Evolutionary conservation across 2,888 invertebrate species (phyloP).

Genomic region (Agrotis puta): DNA sequence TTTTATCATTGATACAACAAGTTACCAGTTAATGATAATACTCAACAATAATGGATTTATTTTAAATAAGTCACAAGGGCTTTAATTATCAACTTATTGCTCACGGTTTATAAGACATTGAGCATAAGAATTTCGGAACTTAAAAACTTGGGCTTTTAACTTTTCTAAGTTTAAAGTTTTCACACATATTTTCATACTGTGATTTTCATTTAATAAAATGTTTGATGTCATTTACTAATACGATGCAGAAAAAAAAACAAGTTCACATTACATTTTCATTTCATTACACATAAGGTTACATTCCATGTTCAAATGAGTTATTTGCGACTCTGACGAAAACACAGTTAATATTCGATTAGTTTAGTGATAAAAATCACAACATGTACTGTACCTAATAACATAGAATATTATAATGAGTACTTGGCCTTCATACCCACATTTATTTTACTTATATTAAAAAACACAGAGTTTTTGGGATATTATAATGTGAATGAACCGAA

Average conservation of each 20-base stretch:
- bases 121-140: no score
- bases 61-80: background rate
- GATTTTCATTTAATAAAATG: background rate
- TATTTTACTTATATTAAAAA: no score
- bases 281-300: no score
- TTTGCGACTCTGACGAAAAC: background rate
- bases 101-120: background rate
- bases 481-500: background rate
- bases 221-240: background rate
- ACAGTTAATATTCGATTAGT: background rate
- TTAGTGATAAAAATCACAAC: conserved; percentile 3
- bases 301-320: background rate
- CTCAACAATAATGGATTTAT: background rate
- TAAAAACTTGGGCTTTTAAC: background rate
- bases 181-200: background rate
- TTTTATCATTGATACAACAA: background rate
- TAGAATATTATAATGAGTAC: conserved; percentile 4
- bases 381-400: background rate
- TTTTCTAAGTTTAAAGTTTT: no score
- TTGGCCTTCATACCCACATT: background rate
- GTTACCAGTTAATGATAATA: background rate
- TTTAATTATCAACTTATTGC: background rate
- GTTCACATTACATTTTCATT: no score
- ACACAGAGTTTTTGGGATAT: no score
- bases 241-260: background rate